phyloP scores from a whole-genome alignment of 2,797 vertebrate genomes.

The Sebastes minor region DNA sequence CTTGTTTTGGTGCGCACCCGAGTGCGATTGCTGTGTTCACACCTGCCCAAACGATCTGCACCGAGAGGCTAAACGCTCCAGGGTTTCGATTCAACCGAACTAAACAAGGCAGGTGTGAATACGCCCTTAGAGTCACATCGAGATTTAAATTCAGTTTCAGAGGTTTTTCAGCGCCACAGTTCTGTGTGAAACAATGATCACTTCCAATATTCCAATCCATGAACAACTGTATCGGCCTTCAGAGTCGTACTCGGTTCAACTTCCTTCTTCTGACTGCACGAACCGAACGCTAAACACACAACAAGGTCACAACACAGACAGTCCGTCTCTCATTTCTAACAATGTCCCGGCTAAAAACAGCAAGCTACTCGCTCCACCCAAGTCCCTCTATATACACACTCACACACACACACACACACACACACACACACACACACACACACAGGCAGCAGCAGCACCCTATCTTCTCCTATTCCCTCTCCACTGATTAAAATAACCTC shows the following conservation, averaged over 20 bases:
- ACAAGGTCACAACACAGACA: conserved; percentile 36
- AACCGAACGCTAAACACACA: conserved; percentile 16
- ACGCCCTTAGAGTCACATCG: not conserved
- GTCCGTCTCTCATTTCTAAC: conserved; percentile 43
- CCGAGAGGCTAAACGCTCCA: too few relatives aligned
- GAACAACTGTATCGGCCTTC: not conserved
- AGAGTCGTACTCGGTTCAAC: not conserved
- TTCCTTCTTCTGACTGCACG: not conserved
- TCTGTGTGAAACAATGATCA: not conserved
- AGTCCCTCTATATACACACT: not conserved
- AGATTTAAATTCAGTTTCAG: not conserved
- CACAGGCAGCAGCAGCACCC: conserved; percentile 61
- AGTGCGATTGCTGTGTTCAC: too few relatives aligned
- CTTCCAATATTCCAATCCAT: not conserved
- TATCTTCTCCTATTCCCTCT: conserved; percentile 72
- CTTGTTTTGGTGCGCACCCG: too few relatives aligned
- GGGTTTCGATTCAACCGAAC: too few relatives aligned
- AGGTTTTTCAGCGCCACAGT: not conserved
- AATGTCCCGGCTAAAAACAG: conserved; percentile 56
- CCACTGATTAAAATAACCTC: conserved; percentile 72
- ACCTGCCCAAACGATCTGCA: too few relatives aligned
- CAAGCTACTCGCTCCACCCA: conserved; percentile 22
- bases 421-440: too few relatives aligned
- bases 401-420: conserved; percentile 1
- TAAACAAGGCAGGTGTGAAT: too few relatives aligned